A percentile compares a stretch with the other conserved stretches of the same genome.
Evolutionary conservation across 2,797 vertebrate genomes (phyloP).

Genomic region (Ceyx erithaca): DNA sequence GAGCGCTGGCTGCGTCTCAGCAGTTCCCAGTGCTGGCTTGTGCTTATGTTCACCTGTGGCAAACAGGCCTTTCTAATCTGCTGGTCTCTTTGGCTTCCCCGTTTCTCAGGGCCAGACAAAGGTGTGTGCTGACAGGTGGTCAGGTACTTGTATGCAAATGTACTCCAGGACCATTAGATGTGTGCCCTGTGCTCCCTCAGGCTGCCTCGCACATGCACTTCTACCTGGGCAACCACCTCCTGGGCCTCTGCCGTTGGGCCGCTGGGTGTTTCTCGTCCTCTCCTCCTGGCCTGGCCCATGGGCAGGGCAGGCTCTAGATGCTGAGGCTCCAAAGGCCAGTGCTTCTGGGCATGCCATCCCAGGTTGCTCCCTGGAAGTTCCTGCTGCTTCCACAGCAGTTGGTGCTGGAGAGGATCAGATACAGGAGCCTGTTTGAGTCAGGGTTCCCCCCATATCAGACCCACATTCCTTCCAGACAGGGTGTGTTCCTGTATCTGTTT

Average conservation of each 20-base stretch:
- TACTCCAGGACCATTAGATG: rapidly evolving
- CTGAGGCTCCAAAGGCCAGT: neutral
- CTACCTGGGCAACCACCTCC: neutral
- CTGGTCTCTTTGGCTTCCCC: neutral
- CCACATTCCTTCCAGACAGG: slow-evolving; percentile 23
- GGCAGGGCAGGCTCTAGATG: neutral
- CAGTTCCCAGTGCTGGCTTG: neutral
- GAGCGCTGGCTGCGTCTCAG: rapidly evolving
- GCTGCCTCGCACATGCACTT: neutral
- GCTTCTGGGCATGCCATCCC: neutral
- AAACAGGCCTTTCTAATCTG: neutral
- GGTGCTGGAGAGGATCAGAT: neutral
- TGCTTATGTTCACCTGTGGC: neutral
- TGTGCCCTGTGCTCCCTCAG: neutral
- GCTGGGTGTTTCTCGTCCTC: neutral
- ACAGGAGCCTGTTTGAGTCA: neutral
- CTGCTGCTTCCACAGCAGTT: neutral
- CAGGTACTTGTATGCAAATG: neutral
- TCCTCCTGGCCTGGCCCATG: rapidly evolving
- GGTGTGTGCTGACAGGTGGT: neutral
- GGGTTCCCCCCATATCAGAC: neutral
- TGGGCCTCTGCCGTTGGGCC: rapidly evolving
- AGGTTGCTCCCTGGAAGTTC: neutral
- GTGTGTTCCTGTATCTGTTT: slow-evolving; percentile 54
- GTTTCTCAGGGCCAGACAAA: rapidly evolving